These are phyloP conservation scores for Chloromyia formosa DNA, from an alignment of 2,888 invertebrate species.

Conservation along the genomic window DNA sequence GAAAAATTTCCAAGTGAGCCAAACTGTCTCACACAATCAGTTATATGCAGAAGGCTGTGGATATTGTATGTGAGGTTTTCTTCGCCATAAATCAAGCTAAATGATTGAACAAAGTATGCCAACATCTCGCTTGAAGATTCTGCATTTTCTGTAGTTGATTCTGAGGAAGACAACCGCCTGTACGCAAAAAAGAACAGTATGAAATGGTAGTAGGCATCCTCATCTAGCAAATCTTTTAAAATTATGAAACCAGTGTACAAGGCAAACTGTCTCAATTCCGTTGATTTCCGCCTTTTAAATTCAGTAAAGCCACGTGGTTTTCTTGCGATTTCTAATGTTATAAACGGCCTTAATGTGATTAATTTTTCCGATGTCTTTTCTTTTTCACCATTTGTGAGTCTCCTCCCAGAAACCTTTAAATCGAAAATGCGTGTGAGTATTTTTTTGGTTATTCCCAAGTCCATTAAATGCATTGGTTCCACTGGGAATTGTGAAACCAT, in stretches of 20 bases:
- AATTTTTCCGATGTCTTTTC: too few relatives aligned
- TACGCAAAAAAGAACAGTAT: neutral
- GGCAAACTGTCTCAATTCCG: neutral
- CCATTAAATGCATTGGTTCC: slow-evolving; percentile 61
- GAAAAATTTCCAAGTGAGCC: slow-evolving; percentile 50
- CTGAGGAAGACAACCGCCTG: neutral
- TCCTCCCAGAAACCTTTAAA: neutral
- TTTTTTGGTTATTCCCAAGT: slow-evolving; percentile 54
- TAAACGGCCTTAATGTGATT: neutral
- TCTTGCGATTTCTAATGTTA: neutral
- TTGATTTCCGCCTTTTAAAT: neutral
- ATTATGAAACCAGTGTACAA: neutral
- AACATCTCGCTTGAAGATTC: slow-evolving; percentile 4
- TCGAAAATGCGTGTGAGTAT: neutral
- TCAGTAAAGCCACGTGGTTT: neutral
- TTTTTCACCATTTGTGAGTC: neutral
- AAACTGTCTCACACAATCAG: slow-evolving; percentile 49
- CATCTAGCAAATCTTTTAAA: neutral
- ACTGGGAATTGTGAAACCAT: slow-evolving; percentile 1
- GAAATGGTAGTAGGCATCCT: neutral
- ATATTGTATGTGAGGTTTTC: slow-evolving; percentile 6
- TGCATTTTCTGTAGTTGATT: too few relatives aligned
- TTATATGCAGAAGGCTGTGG: slow-evolving; percentile 47
- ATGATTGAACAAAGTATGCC: slow-evolving; percentile 33
- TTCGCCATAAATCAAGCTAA: slow-evolving; percentile 34